phyloP scores from a whole-genome alignment of 1,140 invertebrate species.

The Calosoma granatense region DNA sequence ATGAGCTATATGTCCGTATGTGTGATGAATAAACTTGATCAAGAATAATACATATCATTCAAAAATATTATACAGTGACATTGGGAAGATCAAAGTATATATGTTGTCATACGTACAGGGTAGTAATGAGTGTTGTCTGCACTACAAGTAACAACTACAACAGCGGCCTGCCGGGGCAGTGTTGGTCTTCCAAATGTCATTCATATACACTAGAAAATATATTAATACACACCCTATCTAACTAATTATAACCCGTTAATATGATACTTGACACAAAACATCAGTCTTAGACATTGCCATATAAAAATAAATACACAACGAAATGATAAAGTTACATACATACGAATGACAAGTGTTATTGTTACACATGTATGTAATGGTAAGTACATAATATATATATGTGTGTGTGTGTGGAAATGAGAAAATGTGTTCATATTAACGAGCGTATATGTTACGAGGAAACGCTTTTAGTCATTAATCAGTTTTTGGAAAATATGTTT shows the following conservation, averaged over 20 bases:
- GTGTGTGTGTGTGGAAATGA: too few relatives aligned
- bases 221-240: not conserved
- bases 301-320: not conserved
- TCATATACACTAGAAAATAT: not conserved
- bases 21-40: too few relatives aligned
- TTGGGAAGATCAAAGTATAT: not conserved
- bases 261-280: not conserved
- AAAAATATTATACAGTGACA: not conserved
- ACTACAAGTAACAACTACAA: too few relatives aligned
- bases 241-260: conserved; percentile 3
- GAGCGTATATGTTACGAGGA: not conserved
- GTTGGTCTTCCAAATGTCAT: too few relatives aligned
- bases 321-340: not conserved
- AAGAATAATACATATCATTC: not conserved
- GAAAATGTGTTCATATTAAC: not conserved
- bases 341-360: not conserved
- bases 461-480: not conserved
- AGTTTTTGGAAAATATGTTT: not conserved
- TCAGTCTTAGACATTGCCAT: not conserved
- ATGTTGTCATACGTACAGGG: too few relatives aligned
- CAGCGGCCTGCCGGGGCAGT: too few relatives aligned
- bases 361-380: too few relatives aligned
- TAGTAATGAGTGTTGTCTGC: too few relatives aligned
- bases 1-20: not conserved
- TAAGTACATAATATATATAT: too few relatives aligned